Conservation (phyloP, 2,888 invertebrate genomes). For the Tenthredo distinguenda region DNA sequence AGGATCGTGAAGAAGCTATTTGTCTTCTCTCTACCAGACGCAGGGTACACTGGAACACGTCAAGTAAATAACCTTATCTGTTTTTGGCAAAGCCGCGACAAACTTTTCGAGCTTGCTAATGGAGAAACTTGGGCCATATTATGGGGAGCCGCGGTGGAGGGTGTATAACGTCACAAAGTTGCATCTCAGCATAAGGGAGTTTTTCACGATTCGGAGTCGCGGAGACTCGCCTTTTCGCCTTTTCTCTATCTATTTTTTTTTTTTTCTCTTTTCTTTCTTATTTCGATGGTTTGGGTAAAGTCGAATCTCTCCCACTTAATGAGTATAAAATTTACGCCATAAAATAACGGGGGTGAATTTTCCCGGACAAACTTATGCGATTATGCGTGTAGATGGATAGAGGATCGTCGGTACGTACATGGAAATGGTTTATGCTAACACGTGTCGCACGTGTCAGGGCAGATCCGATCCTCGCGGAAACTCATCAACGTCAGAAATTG, state of each 20-base stretch:
- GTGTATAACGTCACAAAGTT: conserved; percentile 27
- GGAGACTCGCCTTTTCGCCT: background rate
- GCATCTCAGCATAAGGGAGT: background rate
- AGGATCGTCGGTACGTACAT: background rate
- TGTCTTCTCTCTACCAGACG: background rate
- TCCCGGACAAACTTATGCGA: background rate
- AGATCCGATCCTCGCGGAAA: background rate
- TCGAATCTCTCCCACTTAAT: background rate
- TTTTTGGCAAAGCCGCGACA: conserved; percentile 44
- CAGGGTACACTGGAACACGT: background rate
- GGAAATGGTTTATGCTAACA: conserved; percentile 14
- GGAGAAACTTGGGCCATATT: conserved; percentile 38
- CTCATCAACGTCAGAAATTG: conserved; percentile 45
- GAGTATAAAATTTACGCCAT: background rate
- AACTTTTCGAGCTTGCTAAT: conserved; percentile 29
- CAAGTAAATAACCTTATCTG: conserved; percentile 46
- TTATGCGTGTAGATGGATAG: background rate
- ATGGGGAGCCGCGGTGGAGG: background rate
- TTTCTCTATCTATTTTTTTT: background rate
- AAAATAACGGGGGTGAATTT: background rate
- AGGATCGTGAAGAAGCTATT: conserved; percentile 4
- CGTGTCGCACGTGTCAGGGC: conserved; percentile 22
- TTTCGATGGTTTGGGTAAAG: background rate
- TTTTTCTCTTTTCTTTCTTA: background rate
- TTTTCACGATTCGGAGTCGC: background rate